Conservation (phyloP, 2,113 vertebrate species). For the Aldabrachelys gigantea region DNA sequence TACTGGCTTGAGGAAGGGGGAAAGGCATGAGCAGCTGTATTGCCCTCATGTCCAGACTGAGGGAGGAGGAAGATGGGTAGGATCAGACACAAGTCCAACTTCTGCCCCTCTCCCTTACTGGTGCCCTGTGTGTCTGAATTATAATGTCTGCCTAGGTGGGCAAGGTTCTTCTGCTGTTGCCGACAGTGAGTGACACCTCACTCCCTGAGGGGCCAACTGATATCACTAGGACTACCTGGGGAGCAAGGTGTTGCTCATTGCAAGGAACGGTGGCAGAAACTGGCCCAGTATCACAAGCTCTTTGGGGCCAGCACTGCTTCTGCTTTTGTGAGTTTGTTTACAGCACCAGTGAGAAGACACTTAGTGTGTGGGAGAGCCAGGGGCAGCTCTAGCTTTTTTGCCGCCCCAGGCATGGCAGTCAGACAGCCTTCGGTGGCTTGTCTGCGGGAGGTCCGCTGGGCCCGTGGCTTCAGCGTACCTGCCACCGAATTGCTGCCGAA, state of each 20-base stretch:
- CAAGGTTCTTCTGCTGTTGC: background rate
- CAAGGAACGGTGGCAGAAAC: background rate
- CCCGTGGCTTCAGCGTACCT: too few relatives aligned
- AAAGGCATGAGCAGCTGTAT: background rate
- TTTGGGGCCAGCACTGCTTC: background rate
- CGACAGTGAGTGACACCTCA: background rate
- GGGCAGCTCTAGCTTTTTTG: too few relatives aligned
- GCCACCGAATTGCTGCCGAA: too few relatives aligned
- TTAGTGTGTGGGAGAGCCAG: background rate
- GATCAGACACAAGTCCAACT: rapidly evolving
- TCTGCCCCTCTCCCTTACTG: background rate
- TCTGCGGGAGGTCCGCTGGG: too few relatives aligned
- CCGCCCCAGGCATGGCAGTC: too few relatives aligned
- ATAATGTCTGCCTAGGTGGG: too few relatives aligned
- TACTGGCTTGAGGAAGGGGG: background rate
- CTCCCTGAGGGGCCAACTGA: too few relatives aligned
- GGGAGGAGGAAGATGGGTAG: background rate
- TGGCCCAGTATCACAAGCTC: background rate
- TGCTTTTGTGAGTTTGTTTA: background rate
- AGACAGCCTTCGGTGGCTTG: too few relatives aligned
- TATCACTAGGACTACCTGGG: rapidly evolving
- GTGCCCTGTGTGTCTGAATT: background rate
- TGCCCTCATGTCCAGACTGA: background rate
- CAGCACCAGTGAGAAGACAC: background rate
- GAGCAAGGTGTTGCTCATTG: rapidly evolving